These are phyloP conservation scores for Solenopsis fugax DNA, from an alignment of 1,140 invertebrate genomes.

Conservation along the genomic window DNA sequence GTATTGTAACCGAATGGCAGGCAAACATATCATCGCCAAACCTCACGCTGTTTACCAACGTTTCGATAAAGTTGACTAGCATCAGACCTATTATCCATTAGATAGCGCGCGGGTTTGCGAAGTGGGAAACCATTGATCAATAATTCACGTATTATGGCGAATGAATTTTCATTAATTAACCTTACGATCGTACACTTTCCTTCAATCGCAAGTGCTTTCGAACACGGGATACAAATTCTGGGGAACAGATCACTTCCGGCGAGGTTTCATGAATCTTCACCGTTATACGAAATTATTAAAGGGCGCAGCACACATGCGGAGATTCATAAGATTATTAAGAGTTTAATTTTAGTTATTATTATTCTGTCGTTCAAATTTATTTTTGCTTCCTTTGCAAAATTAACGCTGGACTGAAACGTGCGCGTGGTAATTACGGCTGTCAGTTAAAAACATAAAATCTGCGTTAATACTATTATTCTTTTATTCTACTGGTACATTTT, in stretches of 20 bases:
- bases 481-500: background rate
- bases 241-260: background rate
- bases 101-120: background rate
- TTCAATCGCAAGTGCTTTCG: background rate
- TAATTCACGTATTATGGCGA: conserved; percentile 1
- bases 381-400: background rate
- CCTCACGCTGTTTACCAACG: conserved; percentile 48
- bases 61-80: conserved; percentile 53
- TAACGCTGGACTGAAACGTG: background rate
- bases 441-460: conserved; percentile 29
- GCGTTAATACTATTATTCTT: background rate
- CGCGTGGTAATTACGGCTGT: background rate
- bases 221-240: background rate
- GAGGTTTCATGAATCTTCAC: background rate
- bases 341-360: conserved; percentile 20
- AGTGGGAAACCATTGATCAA: conserved; percentile 16
- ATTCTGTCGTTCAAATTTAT: conserved; percentile 8
- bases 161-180: conserved; percentile 53
- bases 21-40: conserved; percentile 50
- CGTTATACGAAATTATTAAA: background rate
- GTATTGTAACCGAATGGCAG: conserved; percentile 17
- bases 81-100: conserved; percentile 32
- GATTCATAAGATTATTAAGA: background rate
- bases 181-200: background rate
- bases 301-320: too few relatives aligned